Evolutionary conservation across 2,888 invertebrate species (phyloP).

Genomic region (Eupithecia pulchellata): DNA sequence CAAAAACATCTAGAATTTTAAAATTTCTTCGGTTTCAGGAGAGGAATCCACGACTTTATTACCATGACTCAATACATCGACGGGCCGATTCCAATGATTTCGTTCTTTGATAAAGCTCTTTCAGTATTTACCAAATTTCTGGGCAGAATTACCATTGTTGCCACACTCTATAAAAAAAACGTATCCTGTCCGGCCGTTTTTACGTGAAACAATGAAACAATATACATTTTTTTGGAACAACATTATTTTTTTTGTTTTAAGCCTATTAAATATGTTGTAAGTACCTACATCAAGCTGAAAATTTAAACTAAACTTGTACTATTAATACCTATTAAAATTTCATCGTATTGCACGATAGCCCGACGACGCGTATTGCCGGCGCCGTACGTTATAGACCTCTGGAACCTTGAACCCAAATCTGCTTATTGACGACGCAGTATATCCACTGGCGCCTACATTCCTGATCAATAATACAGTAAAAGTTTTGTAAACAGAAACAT

Average conservation of each 20-base stretch:
- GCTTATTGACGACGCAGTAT: slow-evolving; percentile 4
- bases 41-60: no score
- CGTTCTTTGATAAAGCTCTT: neutral
- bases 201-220: no score
- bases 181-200: no score
- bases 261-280: no score
- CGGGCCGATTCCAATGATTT: neutral
- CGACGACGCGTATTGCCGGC: neutral
- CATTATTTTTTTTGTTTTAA: no score
- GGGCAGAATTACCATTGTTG: neutral
- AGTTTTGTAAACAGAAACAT: slow-evolving; percentile 30
- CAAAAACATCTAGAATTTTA: neutral
- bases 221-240: no score
- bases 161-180: no score
- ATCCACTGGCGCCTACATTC: slow-evolving; percentile 45
- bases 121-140: neutral
- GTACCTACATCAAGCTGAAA: no score
- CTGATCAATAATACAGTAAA: slow-evolving; percentile 25
- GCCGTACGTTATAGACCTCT: neutral
- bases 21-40: neutral
- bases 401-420: neutral
- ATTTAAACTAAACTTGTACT: no score
- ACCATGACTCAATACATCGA: neutral
- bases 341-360: no score
- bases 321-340: no score